Base-by-base conservation (phyloP, 2,888 invertebrate species). In the Pseudococcus viburni region DNA sequence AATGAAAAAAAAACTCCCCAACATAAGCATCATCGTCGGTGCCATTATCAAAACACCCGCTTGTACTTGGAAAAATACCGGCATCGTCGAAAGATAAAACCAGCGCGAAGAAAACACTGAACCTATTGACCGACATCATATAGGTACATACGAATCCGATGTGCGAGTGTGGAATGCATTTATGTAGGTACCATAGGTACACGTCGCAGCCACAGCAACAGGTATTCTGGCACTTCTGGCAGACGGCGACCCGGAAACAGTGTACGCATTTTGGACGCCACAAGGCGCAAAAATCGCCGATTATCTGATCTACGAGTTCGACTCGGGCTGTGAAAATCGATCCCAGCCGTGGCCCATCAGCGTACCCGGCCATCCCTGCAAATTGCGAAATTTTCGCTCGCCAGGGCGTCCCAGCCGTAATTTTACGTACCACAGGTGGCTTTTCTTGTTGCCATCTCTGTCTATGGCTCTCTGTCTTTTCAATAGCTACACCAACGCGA, bases 391-490 rank as follows among this genome's bases (percentile, higher is more conserved):
- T 22, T 64, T 64, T 22, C 64, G 9, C 22, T 64, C 64, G 64
- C 22, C 9, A 22, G 64, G 64, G 22, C 9, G 64, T 64, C 64
- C 22, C 19, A 22, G 64, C 22, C 0, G 64, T 64, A 64, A 64
- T 64, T 64, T 64, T 64, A 64, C 64, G 64, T 64, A 64, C 64
- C 64, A 64, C 64, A 64, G 64, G 64, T 64, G 64, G 64, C 64
- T 64, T 64, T 64, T 19, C 22, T 19, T 22, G 19, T 55, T 22
- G n/a, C 22, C 22, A 0, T 59, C 64, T 9, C 64, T 7, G 3
- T 59, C n/a, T 59, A n/a, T 59, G 0, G 6, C 6, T 59, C 59
- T 59, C n/a, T 19, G 17, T 59, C 64, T 22, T 22, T 64, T 64
- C 9, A 11, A 59, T 22, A 9, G 0, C 2, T 73, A 73, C 73